phyloP scores from a whole-genome alignment of 2,888 invertebrate species.

The Pseudoips prasinana region DNA sequence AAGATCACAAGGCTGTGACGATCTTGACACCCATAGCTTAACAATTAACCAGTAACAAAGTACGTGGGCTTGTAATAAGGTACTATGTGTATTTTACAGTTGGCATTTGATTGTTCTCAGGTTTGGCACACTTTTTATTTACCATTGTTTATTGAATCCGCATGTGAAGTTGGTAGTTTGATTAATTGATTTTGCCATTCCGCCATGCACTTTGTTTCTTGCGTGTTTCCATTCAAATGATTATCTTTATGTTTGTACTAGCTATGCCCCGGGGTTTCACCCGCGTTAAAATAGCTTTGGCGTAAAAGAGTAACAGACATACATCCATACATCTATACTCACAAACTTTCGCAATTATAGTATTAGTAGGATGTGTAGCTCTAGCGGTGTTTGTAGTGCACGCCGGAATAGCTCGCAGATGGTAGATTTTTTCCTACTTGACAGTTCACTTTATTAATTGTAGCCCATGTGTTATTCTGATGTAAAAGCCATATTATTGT shows the following conservation, averaged over 20 bases:
- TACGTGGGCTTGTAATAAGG: background rate
- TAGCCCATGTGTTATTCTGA: too few relatives aligned
- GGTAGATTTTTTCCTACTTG: too few relatives aligned
- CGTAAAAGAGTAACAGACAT: too few relatives aligned
- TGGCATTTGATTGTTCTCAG: conserved; percentile 15
- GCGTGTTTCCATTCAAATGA: background rate
- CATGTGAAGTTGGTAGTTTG: background rate
- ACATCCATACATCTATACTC: too few relatives aligned
- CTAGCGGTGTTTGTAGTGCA: too few relatives aligned
- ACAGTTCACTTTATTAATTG: too few relatives aligned
- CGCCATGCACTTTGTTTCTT: background rate
- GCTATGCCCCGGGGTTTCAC: too few relatives aligned
- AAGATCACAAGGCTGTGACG: conserved; percentile 52
- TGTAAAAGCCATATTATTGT: too few relatives aligned
- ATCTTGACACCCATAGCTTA: conserved; percentile 58
- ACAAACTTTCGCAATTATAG: too few relatives aligned
- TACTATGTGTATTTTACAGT: background rate
- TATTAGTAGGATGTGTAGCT: too few relatives aligned
- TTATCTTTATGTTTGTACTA: background rate
- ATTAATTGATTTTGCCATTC: background rate
- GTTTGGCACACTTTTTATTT: conserved; percentile 12
- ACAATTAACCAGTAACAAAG: conserved; percentile 37
- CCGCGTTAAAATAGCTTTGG: too few relatives aligned
- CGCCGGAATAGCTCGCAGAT: too few relatives aligned
- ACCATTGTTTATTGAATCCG: conserved; percentile 21